Conservation (phyloP, 2,797 vertebrate genomes). For the Platyrinchus mystaceus region DNA sequence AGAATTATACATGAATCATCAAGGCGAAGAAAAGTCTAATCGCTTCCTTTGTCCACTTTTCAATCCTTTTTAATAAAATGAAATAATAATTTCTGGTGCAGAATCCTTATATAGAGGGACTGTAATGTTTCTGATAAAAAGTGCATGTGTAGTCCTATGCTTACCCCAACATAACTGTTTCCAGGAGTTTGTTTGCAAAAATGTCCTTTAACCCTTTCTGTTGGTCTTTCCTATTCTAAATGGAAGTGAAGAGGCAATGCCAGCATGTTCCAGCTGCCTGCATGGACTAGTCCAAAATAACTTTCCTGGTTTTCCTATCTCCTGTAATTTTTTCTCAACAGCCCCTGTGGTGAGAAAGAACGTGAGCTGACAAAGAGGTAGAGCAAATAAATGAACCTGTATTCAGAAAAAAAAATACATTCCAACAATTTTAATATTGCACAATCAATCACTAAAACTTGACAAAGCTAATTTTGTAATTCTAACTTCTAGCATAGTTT, state of each 20-base stretch:
- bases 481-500: neutral
- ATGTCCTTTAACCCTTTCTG: neutral
- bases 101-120: neutral
- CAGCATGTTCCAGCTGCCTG: neutral
- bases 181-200: neutral
- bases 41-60: neutral
- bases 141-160: rapidly evolving
- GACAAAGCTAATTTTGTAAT: neutral
- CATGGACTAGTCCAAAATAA: neutral
- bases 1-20: neutral
- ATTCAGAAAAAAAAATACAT: neutral
- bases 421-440: neutral
- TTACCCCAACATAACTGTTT: neutral
- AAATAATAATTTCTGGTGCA: neutral
- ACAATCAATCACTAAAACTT: neutral
- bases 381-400: neutral
- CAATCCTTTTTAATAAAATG: neutral
- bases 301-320: neutral
- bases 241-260: neutral
- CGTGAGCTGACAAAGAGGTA: neutral
- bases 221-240: neutral
- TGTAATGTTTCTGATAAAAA: neutral
- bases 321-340: neutral
- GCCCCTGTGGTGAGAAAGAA: neutral
- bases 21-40: neutral